These are phyloP conservation scores for Martes martes DNA, from an alignment of 2,113 vertebrate genomes.

Conservation along the genomic window DNA sequence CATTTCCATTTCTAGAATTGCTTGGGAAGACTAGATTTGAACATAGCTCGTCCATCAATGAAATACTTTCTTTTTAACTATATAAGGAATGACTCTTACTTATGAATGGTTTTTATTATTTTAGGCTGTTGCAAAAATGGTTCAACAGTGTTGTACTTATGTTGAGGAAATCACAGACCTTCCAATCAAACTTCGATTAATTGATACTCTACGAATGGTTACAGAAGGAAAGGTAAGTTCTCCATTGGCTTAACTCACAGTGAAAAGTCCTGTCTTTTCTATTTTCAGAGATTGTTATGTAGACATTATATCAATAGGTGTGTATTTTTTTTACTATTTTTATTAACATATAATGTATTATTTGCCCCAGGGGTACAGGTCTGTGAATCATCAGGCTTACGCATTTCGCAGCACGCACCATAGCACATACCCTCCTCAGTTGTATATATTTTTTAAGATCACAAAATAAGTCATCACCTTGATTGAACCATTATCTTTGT, in stretches of 20 bases:
- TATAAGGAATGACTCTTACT: slow-evolving; percentile 35
- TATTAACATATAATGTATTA: neutral
- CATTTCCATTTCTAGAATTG: neutral
- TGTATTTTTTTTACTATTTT: neutral
- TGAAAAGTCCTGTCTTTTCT: neutral
- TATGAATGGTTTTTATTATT: slow-evolving; percentile 49
- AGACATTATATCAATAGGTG: neutral
- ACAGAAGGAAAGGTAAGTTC: slow-evolving; percentile 96
- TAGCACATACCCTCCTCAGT: no score
- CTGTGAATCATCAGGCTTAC: no score
- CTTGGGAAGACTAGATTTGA: neutral
- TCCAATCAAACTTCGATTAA: slow-evolving; percentile 93
- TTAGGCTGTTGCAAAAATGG: slow-evolving; percentile 99
- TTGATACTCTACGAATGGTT: slow-evolving; percentile 96
- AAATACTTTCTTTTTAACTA: neutral
- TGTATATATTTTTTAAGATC: neutral
- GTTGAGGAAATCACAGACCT: slow-evolving; percentile 93
- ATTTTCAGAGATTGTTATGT: neutral
- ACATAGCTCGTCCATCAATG: neutral
- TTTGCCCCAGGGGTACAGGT: no score
- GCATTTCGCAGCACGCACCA: no score
- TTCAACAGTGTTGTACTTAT: slow-evolving; percentile 97
- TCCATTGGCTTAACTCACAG: neutral
- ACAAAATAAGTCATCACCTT: neutral
- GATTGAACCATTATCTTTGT: neutral